A percentile compares a stretch with the other conserved stretches of the same genome.
Conservation (phyloP, 1,140 invertebrate species). For the Zeugodacus cucurbitae region DNA sequence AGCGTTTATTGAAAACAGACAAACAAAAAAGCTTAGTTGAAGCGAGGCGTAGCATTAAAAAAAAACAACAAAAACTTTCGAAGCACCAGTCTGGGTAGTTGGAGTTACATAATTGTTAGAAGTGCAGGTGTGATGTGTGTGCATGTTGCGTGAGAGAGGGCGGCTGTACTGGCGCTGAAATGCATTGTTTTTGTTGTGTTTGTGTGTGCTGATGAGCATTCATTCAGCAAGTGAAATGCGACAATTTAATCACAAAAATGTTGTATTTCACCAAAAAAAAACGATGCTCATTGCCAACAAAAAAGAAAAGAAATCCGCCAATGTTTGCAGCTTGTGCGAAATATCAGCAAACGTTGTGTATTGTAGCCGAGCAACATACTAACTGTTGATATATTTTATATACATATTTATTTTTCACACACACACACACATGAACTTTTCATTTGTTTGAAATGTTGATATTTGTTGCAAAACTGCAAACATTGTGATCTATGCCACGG, state of each 20-base stretch:
- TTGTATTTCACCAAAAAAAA: background rate
- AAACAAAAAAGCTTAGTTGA: slow-evolving; percentile 9
- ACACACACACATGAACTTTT: background rate
- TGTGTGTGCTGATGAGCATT: background rate
- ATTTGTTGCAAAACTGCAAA: slow-evolving; percentile 17
- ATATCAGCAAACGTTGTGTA: background rate
- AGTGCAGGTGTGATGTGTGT: background rate
- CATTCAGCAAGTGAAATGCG: background rate
- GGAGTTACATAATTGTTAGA: background rate
- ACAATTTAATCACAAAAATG: background rate
- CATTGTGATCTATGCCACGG: background rate
- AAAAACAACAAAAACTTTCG: background rate
- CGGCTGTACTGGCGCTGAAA: background rate
- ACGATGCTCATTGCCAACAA: background rate
- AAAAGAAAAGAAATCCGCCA: background rate
- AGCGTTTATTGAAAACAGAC: background rate
- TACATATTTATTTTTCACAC: slow-evolving; percentile 19
- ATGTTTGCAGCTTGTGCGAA: slow-evolving; percentile 12
- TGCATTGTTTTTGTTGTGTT: background rate
- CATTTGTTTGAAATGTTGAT: background rate
- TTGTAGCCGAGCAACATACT: background rate
- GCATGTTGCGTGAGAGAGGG: background rate
- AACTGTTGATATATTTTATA: slow-evolving; percentile 3
- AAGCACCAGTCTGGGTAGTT: background rate
- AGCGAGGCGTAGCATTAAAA: slow-evolving; percentile 27